Conservation (phyloP, 2,113 vertebrate species). For the Urocynchramus pylzowi region DNA sequence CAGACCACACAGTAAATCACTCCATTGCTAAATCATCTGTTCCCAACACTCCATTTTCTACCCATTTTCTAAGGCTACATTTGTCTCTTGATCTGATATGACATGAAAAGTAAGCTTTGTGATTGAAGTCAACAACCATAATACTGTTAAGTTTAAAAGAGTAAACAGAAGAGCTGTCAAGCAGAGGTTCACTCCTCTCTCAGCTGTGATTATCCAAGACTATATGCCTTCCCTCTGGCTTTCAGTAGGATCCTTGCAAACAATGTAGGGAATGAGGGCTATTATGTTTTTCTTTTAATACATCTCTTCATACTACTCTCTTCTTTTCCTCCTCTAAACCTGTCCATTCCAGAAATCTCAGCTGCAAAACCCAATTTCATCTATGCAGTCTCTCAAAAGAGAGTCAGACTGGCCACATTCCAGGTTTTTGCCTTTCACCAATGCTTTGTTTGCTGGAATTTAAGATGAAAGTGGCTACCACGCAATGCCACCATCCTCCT, state of each 20-base stretch:
- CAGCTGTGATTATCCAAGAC: not conserved
- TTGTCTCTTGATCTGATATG: not conserved
- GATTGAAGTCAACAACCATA: not conserved
- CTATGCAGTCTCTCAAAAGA: not conserved
- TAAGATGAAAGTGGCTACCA: not conserved
- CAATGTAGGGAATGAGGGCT: fast-evolving
- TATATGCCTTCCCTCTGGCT: not conserved
- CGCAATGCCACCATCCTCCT: not conserved
- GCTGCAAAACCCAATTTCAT: not conserved
- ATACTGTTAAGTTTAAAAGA: not conserved
- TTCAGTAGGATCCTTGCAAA: not conserved
- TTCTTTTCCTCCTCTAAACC: not conserved
- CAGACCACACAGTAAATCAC: not conserved
- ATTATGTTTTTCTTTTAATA: not conserved
- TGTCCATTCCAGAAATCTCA: not conserved
- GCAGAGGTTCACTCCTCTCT: not conserved
- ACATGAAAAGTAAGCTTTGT: not conserved
- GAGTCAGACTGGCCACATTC: not conserved
- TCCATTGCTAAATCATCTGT: not conserved
- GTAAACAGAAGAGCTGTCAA: not conserved
- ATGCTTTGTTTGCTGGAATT: not conserved
- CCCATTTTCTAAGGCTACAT: not conserved
- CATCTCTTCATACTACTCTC: not conserved
- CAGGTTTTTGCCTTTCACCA: not conserved
- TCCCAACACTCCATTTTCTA: not conserved